Evolutionary conservation across 2,113 vertebrate species (phyloP).

Genomic region (Talpa occidentalis): DNA sequence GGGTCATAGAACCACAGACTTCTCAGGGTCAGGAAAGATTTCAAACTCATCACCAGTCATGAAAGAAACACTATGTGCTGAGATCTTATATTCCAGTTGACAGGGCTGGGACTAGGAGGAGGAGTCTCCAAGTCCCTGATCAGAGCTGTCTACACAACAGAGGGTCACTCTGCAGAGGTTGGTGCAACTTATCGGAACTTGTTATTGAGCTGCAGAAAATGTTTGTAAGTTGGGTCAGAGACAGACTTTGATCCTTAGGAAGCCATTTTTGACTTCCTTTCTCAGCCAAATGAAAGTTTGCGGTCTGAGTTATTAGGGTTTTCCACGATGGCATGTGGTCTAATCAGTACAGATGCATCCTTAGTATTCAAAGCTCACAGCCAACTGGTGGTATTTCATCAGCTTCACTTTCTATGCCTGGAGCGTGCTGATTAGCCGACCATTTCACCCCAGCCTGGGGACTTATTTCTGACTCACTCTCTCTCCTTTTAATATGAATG

Average conservation of each 20-base stretch:
- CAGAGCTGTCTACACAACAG: not conserved
- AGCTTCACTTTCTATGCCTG: not conserved
- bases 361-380: slow-evolving; percentile 10
- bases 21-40: not conserved
- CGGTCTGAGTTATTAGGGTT: not conserved
- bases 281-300: not conserved
- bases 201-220: not conserved
- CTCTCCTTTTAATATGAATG: not conserved
- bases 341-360: not conserved
- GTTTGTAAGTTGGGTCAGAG: not conserved
- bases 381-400: not conserved
- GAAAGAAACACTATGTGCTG: not conserved
- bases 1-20: not conserved
- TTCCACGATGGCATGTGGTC: not conserved
- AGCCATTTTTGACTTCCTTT: slow-evolving; percentile 23
- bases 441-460: not conserved
- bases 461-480: not conserved
- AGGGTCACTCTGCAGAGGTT: not conserved
- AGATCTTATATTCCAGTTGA: not conserved
- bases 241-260: not conserved
- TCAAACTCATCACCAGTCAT: not conserved
- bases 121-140: not conserved
- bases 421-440: not conserved
- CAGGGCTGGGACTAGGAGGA: not conserved
- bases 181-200: not conserved